Base-by-base conservation (phyloP, 2,888 invertebrate genomes). In the Apotomis turbidana region DNA sequence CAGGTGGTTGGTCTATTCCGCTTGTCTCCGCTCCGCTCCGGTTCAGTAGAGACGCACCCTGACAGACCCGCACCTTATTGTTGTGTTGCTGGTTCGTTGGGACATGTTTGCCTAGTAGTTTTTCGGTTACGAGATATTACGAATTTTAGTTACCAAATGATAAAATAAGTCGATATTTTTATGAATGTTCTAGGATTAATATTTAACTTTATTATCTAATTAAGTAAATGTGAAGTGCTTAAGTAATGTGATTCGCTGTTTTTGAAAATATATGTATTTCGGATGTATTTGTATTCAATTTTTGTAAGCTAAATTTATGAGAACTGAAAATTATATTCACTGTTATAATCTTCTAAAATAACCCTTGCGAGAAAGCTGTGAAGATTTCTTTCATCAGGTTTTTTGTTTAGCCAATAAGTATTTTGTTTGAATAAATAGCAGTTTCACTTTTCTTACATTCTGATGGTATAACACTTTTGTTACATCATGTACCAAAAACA, bases 151-250 rank as follows among this genome's bases (percentile, higher is more conserved):
- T 41, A 41, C 41, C 41, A 41, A 41, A 41, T 6, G 41, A 6
- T 41, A 41, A 27, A 27, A 5, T 41, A 41, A 6, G 41, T 6
- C 41, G 3, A 49, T 3, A 9, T 49, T 49, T 6, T 49, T 49
- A 10, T 49, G 9, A 49, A 49, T 49, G 49, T 49, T 49, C 55
- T 66, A 55, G 15, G 27, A 54, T 54, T 44, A 44, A 36, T 6
- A 6, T 41, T 41, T 6, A 41, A 41, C 41, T 41, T 41, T 41
- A 41, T 41, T 41, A 41, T 5, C 41, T 41, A 41, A 41, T 6
- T 49, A 13, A 68, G 44, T 60, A 38, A 55, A 55, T 69, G 61
- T 62, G 69, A 55, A 15, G 12, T 62, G 55, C 15, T 62, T 68
- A 8, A 12, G 27, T 27, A 2, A 51, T 70, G 62, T 57, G 62